Conservation (phyloP, 2,113 vertebrate genomes). For the Amblyopsis rosae region DNA sequence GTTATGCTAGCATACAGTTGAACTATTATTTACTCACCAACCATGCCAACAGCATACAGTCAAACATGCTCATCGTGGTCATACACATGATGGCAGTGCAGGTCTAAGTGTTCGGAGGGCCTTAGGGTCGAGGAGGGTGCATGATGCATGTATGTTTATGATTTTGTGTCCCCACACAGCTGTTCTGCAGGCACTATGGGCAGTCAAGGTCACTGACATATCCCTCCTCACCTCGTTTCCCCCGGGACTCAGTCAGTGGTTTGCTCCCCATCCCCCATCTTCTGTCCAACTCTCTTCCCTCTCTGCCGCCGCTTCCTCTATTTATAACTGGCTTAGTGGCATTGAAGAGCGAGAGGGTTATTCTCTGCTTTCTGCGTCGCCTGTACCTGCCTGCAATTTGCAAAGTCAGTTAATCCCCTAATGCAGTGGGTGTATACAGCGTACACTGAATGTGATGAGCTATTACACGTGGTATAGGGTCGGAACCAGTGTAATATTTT, state of each 20-base stretch:
- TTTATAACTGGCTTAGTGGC: slow-evolving; percentile 72
- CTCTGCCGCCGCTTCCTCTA: slow-evolving; percentile 39
- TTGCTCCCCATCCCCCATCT: slow-evolving; percentile 13
- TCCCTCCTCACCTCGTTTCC: slow-evolving; percentile 50
- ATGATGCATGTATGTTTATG: slow-evolving; percentile 20
- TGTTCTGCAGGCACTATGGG: slow-evolving; percentile 10
- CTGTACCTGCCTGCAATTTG: slow-evolving; percentile 63
- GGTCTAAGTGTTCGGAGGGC: slow-evolving; percentile 19
- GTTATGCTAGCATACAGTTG: background rate
- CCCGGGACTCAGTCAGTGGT: slow-evolving; percentile 33
- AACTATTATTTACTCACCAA: slow-evolving; percentile 68
- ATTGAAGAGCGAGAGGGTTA: slow-evolving; percentile 56
- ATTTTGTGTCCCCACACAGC: slow-evolving; percentile 9
- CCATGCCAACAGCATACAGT: slow-evolving; percentile 69
- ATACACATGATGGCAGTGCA: slow-evolving; percentile 67
- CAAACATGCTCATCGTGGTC: slow-evolving; percentile 73
- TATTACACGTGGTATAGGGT: slow-evolving; percentile 21
- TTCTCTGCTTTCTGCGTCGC: slow-evolving; percentile 58
- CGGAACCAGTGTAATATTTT: background rate
- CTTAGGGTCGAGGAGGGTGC: slow-evolving; percentile 6
- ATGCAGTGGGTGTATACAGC: slow-evolving; percentile 3
- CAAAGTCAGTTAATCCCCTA: slow-evolving; percentile 59
- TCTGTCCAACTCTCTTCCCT: slow-evolving; percentile 60
- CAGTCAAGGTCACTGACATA: slow-evolving; percentile 54
- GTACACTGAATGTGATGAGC: too few relatives aligned